Evolutionary conservation across 2,888 invertebrate genomes (phyloP), one percentile per base, ranked within the genome.

Genomic region (Scrobipalpa atriplicella): DNA sequence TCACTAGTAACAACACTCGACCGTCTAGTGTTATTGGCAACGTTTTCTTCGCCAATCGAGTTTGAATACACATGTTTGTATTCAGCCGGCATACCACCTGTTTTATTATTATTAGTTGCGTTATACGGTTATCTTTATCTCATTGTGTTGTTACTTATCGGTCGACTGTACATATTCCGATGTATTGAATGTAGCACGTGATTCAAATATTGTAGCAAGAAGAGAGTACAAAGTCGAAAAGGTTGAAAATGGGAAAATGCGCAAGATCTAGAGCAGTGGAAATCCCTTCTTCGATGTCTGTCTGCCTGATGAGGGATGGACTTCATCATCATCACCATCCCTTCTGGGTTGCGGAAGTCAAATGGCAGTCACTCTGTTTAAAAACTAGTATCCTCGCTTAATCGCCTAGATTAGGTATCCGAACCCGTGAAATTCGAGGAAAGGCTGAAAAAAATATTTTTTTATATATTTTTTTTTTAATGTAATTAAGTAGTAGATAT

Each of bases 1-100:
- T 29, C 29, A 29, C 29, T 29, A n/a, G n/a, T n/a, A 29, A 29
- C 29, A 56, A 18, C 43, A n/a, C 21, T 52, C 10, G 67, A 65
- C 68, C 73, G 74, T 76, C 75, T 70, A 67, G 73, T 75, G 74
- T 76, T 77, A 78, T 79, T 75, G 75, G 73, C 71, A 71, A 72
- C 73, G 75, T 77, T 74, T 77, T 71, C 71, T 75, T 70, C 70
- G 66, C 67, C 70, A 70, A 64, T 70, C 64, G 70, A 70, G 71
- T 72, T 68, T 62, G 64, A 64, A 66, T 66, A 67, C 68, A 67
- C 70, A 71, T 71, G 70, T 62, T 71, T 64, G 67, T 67, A 67
- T 69, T 68, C 58, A 19, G 56, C 61, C 52, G 47, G 18, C 18
- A 60, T 69, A 70, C 64, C 66, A 70, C 69, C 71, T 71, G 71